Base-by-base conservation (phyloP, 2,797 vertebrate genomes). In the Fistularia tabacaria region DNA sequence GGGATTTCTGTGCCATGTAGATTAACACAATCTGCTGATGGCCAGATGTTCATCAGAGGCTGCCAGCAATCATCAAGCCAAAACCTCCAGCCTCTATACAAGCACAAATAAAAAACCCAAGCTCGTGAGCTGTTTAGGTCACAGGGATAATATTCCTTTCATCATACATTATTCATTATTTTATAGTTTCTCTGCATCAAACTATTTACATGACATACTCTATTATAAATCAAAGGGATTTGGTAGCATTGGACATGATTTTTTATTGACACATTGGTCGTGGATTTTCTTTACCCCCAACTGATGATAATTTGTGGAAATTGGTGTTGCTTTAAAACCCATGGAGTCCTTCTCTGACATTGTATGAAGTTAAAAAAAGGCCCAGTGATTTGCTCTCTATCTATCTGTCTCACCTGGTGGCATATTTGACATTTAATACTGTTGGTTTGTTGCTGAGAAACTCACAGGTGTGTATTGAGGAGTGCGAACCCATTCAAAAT, bases 1-100 rank as follows among this genome's bases (percentile, higher is more conserved):
- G 66, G 75, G 73, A 82, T 82, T 80, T 83, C 69, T 79, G 74
- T 74, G 64, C 67, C 59, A 48, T 51, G 53, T 61, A 85, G 82
- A 89, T 89, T 81, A 87, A 80, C 77, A 64, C 69, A 83, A 82
- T 86, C 79, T 71, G 63, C 80, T 77, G 79, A 85, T 87, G 79
- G 70, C 87, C 86, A 89, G 87, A 87, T 90, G 88, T 88, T 88
- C 64, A 45, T 42, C 63, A 57, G 45, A 46, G 61, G 66, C 78
- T 78, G 77, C 71, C 78, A 80, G 73, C 55, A 14, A 40, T 15
- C 1, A 42, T 15, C 12, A 5, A 36, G 51, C 51, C 51, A 53
- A 53, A 69, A 51, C 14, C 49, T 59, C 46, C 9, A 62, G 70
- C 64, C 66, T 66, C 67, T 69, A 54, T 71, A 13, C 43, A 76